Evolutionary conservation across 2,113 vertebrate species (phyloP), one percentile per base, ranked within the genome.

Genomic region (Irena cyanogastra): DNA sequence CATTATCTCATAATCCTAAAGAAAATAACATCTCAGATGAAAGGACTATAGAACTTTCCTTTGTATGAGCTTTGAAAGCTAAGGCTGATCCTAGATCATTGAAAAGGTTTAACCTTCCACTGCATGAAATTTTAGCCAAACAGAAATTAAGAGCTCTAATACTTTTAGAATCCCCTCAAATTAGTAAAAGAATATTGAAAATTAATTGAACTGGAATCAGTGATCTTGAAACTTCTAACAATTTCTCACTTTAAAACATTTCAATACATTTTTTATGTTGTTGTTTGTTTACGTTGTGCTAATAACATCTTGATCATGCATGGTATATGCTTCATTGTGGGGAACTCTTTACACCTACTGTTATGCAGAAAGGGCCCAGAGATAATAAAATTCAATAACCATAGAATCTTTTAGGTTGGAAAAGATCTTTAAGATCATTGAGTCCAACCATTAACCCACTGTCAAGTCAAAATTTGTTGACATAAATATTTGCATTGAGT

Each of bases 1-100:
- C 85, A 94, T 97, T 97, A 97, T 95, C 87, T 95, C 79, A 83
- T 96, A 95, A 97, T 96, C 94, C 95, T 95, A 96, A 97, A 95
- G 93, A 77, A 97, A 97, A 97, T 93, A 97, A 83, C 85, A 60
- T 93, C 77, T 90, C 82, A 95, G 92, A 96, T 95, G 94, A 95
- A 95, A 95, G 75, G 72, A 63, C 92, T 95, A 90, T 86, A 83
- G 87, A 88, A 88, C 71, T 95, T 96, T 63, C 21, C 45, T 93
- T 85, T 94, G 79, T 91, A 86, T 83, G 93, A 83, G 68, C 68
- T 93, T 93, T 92, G 86, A 95, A 94, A 94, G 66, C 85, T 86
- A 80, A 59, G 75, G 75, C 76, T 97, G 95, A 95, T 94, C 90
- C 94, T 70, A 87, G 78, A 93, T 92, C 90, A 90, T 56, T 83